phyloP scores from a whole-genome alignment of 1,140 invertebrate species.

The Sycophila sp. region DNA sequence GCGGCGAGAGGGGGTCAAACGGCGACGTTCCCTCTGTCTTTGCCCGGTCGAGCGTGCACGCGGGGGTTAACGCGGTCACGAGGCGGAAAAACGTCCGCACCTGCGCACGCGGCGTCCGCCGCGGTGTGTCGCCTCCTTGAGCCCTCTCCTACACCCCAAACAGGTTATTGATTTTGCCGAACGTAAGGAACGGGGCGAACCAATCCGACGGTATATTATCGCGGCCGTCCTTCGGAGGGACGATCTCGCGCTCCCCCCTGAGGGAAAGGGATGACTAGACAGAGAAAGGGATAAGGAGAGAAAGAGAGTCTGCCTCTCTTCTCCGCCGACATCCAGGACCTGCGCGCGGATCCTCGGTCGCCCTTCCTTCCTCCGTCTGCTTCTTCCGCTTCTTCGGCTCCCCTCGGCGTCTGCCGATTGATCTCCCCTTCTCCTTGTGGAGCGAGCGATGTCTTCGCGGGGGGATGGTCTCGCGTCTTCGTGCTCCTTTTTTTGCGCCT shows the following conservation, averaged over 20 bases:
- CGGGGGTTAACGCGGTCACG: constrained; percentile 20
- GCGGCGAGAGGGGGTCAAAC: background rate
- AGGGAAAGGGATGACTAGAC: too few relatives aligned
- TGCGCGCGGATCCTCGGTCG: constrained; percentile 12
- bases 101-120: constrained; percentile 45
- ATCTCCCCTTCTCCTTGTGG: background rate
- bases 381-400: background rate
- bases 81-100: constrained; percentile 35
- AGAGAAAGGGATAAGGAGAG: background rate
- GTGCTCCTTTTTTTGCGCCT: background rate
- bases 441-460: background rate
- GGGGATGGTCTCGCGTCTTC: too few relatives aligned
- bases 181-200: constrained; percentile 57
- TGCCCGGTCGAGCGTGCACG: background rate
- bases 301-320: constrained; percentile 41
- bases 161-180: constrained; percentile 63
- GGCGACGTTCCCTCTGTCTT: background rate
- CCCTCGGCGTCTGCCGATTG: background rate
- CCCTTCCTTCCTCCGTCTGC: background rate
- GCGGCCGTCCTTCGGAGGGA: too few relatives aligned
- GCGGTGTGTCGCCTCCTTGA: constrained; percentile 44
- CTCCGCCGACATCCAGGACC: too few relatives aligned
- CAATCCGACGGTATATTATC: constrained; percentile 55
- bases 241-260: too few relatives aligned
- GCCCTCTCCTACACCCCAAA: constrained; percentile 12